These are phyloP conservation scores for Epiblema foenella DNA, from an alignment of 2,888 invertebrate species.

Conservation along the genomic window DNA sequence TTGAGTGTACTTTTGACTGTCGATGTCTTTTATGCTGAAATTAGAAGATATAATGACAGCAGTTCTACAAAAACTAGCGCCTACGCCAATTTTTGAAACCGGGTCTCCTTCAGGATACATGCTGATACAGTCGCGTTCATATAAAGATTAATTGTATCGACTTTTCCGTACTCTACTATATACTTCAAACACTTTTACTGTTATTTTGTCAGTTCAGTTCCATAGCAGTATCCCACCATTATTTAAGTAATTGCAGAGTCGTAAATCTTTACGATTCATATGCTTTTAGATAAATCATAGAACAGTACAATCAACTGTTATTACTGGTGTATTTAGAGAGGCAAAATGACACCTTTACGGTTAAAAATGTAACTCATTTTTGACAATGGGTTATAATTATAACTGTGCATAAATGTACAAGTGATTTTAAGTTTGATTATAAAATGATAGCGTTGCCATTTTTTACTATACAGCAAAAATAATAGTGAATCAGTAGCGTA, in stretches of 20 bases:
- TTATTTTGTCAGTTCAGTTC: neutral
- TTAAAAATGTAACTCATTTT: constrained; percentile 10
- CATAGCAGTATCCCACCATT: constrained; percentile 4
- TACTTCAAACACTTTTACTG: neutral
- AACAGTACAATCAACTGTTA: constrained; percentile 18
- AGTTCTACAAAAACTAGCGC: neutral
- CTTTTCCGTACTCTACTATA: neutral
- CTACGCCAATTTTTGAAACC: neutral
- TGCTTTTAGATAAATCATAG: constrained; percentile 25
- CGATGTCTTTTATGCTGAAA: neutral
- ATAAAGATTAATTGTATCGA: neutral
- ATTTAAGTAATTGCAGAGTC: constrained; percentile 17
- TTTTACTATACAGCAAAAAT: neutral
- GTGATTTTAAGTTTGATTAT: neutral
- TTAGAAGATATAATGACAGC: neutral
- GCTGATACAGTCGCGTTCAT: neutral
- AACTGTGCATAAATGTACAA: neutral
- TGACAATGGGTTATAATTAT: constrained; percentile 14
- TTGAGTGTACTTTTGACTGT: no score
- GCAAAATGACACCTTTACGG: constrained; percentile 29
- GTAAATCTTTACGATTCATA: constrained; percentile 17
- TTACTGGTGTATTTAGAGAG: constrained; percentile 23
- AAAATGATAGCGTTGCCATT: neutral
- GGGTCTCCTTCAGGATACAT: neutral
- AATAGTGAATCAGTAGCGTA: neutral